A percentile compares a stretch with the other conserved stretches of the same genome.
phyloP scores from a whole-genome alignment of 2,113 vertebrate genomes.

The Sarotherodon lohbergeri region DNA sequence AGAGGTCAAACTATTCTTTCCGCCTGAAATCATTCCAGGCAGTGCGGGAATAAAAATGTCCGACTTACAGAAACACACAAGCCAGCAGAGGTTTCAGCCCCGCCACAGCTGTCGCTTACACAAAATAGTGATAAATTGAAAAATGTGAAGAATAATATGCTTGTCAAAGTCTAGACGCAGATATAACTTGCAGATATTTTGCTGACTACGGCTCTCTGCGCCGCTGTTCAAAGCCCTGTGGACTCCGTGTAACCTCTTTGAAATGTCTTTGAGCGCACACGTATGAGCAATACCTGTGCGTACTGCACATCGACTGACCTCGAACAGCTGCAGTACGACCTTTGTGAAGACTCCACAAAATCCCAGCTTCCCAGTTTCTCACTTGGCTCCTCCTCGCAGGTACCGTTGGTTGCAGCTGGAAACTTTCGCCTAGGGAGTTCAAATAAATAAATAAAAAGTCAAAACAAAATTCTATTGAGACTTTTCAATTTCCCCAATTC shows the following conservation, averaged over 20 bases:
- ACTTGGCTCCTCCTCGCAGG: slow-evolving; percentile 82
- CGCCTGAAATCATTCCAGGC: slow-evolving; percentile 3
- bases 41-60: slow-evolving; percentile 6
- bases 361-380: slow-evolving; percentile 88
- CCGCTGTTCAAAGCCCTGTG: background rate
- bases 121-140: slow-evolving; percentile 38
- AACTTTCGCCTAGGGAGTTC: slow-evolving; percentile 82
- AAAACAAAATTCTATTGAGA: background rate
- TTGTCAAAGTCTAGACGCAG: slow-evolving; percentile 13
- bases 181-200: slow-evolving; percentile 8
- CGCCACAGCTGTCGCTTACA: slow-evolving; percentile 3
- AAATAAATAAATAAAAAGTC: background rate
- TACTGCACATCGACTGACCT: slow-evolving; percentile 69
- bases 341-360: slow-evolving; percentile 90
- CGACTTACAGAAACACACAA: background rate
- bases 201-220: background rate
- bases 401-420: slow-evolving; percentile 82
- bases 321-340: slow-evolving; percentile 90
- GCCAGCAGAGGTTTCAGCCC: background rate
- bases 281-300: background rate
- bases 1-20: slow-evolving; percentile 18
- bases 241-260: background rate
- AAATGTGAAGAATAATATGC: slow-evolving; percentile 36
- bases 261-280: background rate
- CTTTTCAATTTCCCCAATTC: background rate